Base-by-base conservation (phyloP, 1,140 invertebrate species). In the Archegozetes longisetosus region DNA sequence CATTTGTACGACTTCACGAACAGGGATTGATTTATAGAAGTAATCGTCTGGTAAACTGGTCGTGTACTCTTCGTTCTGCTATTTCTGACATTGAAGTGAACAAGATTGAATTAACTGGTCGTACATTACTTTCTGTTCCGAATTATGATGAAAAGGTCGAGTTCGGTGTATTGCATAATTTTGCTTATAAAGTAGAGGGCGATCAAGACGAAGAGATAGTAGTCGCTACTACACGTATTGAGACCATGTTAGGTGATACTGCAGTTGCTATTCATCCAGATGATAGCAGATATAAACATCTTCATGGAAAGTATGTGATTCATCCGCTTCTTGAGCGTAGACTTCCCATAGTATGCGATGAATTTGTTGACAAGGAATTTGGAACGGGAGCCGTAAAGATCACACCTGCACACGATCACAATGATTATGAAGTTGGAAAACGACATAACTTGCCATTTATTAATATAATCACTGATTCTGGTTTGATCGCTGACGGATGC, bases 161-260 rank as follows among this genome's bases (percentile, higher is more conserved):
- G 74, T 98, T 98, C 74, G 95, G 95, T 32, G 88, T 96, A 23
- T 74, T 99, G 9, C 81, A 93, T 1, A 82, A 82, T 14, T 98
- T 98, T 77, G 87, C 88, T 3, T 99, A 98, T 73, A 80, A 82
- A 22, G 25, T 65, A 32, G 55, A 47, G 47, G 26, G 28, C 28
- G 50, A 27, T 40, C n/a, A 74, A 63, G 82, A 88, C 62, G 86
- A 88, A 74, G n/a, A n/a, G n/a, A 78, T 98, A 52, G 76, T 91
- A 60, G 92, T 98, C 25, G 92, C 94, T 1, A 99, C 95, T 6
- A 98, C 95, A 14, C 83, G 94, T 72, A 82, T 97, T 28, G 95
- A 98, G 78, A 99, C 95, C 0, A 98, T 98, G 93, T 74, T 99
- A 0, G 95, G 93, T 17, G 95, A 99, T 75, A 88, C 90, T 0